Evolutionary conservation across 2,888 invertebrate species (phyloP).

Genomic region (Drosophila setosimentum): DNA sequence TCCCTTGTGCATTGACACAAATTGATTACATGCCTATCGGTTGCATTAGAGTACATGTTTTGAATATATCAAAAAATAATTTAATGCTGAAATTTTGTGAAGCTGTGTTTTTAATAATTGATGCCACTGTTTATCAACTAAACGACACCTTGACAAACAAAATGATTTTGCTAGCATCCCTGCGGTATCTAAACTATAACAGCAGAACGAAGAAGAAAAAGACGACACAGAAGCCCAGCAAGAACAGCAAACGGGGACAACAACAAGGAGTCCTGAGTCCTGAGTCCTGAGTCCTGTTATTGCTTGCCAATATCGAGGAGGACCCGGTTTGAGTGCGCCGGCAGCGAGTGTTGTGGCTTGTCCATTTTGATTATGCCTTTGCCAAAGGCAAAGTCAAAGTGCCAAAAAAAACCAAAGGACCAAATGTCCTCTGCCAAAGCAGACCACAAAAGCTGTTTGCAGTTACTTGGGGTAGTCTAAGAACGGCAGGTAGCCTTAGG

Average conservation of each 20-base stretch:
- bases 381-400: constrained; percentile 60
- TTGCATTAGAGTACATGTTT: background rate
- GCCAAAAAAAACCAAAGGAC: constrained; percentile 55
- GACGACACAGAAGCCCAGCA: background rate
- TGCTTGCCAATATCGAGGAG: constrained; percentile 66
- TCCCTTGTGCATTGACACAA: background rate
- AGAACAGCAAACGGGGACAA: background rate
- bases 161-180: constrained; percentile 35
- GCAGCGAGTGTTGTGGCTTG: constrained; percentile 51
- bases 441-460: constrained; percentile 59
- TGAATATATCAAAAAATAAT: constrained; percentile 5
- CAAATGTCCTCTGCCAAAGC: constrained; percentile 31
- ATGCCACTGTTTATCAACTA: constrained; percentile 25
- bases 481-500: constrained; percentile 31
- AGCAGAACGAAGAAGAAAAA: background rate
- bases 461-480: constrained; percentile 1
- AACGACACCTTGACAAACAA: constrained; percentile 43
- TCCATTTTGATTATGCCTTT: constrained; percentile 75
- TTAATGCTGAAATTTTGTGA: constrained; percentile 8
- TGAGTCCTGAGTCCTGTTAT: constrained; percentile 40
- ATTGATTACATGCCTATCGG: constrained; percentile 13
- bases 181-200: constrained; percentile 34
- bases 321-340: constrained; percentile 19
- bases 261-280: constrained; percentile 18
- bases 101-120: constrained; percentile 14